These are phyloP conservation scores for Hippoglossus hippoglossus DNA, from an alignment of 2,797 vertebrate genomes.

Conservation along the genomic window DNA sequence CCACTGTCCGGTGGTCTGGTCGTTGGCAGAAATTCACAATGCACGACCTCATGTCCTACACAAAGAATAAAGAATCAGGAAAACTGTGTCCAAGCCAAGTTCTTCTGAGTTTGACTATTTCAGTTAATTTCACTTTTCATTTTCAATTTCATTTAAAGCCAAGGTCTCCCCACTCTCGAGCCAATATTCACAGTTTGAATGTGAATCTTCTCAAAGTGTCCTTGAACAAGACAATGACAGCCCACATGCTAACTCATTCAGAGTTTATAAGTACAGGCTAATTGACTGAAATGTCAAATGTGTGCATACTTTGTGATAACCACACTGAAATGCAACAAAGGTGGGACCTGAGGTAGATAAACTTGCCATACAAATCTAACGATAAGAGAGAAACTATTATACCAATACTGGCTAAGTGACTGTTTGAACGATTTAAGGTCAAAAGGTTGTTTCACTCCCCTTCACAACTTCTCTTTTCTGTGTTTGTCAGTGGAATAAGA, in stretches of 20 bases:
- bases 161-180: background rate
- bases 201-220: background rate
- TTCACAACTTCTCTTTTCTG: background rate
- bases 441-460: background rate
- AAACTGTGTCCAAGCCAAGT: background rate
- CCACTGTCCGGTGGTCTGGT: conserved; percentile 81
- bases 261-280: background rate
- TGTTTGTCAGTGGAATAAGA: conserved; percentile 6
- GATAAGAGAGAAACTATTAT: background rate
- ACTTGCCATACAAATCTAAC: conserved; percentile 14
- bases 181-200: background rate
- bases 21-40: conserved; percentile 87
- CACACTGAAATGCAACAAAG: background rate
- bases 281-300: background rate
- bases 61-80: conserved; percentile 2
- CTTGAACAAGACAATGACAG: background rate
- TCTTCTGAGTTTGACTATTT: no score
- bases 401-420: background rate
- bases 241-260: background rate
- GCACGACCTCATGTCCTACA: conserved; percentile 88
- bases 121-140: no score
- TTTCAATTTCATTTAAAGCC: background rate
- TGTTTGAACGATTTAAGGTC: background rate
- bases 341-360: conserved; percentile 6
- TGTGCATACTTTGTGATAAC: conserved; percentile 12